phyloP scores from a whole-genome alignment of 30 jellyfish, hydroid and myxozoan species.

The Turritopsis rubra region DNA sequence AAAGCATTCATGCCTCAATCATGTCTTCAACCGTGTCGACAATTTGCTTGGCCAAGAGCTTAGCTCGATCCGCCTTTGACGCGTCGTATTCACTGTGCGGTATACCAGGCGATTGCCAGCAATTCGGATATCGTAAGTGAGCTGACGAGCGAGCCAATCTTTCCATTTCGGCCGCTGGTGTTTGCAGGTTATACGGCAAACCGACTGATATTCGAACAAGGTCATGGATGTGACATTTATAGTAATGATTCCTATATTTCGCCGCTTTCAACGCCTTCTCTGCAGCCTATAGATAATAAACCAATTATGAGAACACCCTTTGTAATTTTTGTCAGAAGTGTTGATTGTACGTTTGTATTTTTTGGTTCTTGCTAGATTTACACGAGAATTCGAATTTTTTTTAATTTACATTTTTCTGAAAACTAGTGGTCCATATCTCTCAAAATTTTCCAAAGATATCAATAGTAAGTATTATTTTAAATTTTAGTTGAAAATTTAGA shows the following conservation, averaged over 20 bases:
- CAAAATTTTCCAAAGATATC: too few species aligned
- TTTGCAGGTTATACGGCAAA: not conserved
- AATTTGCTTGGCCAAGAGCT: not conserved
- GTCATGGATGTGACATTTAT: not conserved
- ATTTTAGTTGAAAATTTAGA: too few species aligned
- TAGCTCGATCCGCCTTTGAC: slow-evolving; percentile 30
- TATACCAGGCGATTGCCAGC: slow-evolving; percentile 41
- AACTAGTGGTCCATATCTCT: too few species aligned
- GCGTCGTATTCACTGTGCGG: slow-evolving; percentile 54
- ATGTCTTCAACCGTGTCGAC: not conserved
- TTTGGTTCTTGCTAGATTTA: too few species aligned
- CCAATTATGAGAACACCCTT: too few species aligned
- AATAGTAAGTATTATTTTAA: too few species aligned
- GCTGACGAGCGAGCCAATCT: slow-evolving; percentile 27
- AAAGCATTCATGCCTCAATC: not conserved
- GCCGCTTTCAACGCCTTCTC: slow-evolving; percentile 73
- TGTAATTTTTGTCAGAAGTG: too few species aligned
- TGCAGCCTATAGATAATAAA: slow-evolving; percentile 49
- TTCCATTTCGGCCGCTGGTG: slow-evolving; percentile 35
- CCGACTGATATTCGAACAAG: slow-evolving; percentile 14
- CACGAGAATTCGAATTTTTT: too few species aligned
- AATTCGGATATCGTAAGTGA: slow-evolving; percentile 46
- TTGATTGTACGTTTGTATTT: too few species aligned
- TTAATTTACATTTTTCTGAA: too few species aligned
- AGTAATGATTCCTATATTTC: slow-evolving; percentile 24